Evolutionary conservation across 2,888 invertebrate species (phyloP), one percentile per base, ranked within the genome.

Genomic region (Netelia melanura): DNA sequence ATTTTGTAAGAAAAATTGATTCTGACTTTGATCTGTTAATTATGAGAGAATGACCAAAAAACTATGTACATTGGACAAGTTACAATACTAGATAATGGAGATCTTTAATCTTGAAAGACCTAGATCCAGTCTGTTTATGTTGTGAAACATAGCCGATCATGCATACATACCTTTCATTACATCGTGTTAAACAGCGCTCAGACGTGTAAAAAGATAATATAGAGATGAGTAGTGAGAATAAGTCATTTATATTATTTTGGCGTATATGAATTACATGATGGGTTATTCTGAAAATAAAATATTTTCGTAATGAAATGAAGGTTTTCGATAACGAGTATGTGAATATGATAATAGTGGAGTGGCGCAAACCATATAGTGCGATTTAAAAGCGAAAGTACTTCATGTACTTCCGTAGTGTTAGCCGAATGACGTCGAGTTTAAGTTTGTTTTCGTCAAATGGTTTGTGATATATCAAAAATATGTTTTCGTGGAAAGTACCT

Each of bases 221-320:
- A 67, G 71, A 71, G 56, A n/a, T 48, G 30, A 17, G 58, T 77
- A 76, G 58, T n/a, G 17, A 58, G 25, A 71, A 70, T 72, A 71
- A 62, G 80, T 74, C 74, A 68, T 78, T 77, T 81, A 77, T 74
- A 84, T 81, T 56, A 62, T 64, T 81, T 54, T 38, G 43, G 52
- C 68, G 56, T 56, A 74, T 21, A 44, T 54, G 58, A 48, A 71
- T 43, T 65, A 10, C 68, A 77, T 64, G 76, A 64, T 68, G 54
- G 25, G 74, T 81, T 72, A 72, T 71, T 74, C 62, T 72, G 81
- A 61, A 64, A 84, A 81, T 81, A 81, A 68, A 84, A 81, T 84
- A 84, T 84, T 84, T 84, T 84, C 68, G 43, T 84, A 84, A 84
- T 77, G 74, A 84, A 77, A 38, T 67, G 21, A 62, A 17, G n/a